Evolutionary conservation across 2,113 vertebrate species (phyloP), one percentile per base, ranked within the genome.

Genomic region (Aphyosemion australe): DNA sequence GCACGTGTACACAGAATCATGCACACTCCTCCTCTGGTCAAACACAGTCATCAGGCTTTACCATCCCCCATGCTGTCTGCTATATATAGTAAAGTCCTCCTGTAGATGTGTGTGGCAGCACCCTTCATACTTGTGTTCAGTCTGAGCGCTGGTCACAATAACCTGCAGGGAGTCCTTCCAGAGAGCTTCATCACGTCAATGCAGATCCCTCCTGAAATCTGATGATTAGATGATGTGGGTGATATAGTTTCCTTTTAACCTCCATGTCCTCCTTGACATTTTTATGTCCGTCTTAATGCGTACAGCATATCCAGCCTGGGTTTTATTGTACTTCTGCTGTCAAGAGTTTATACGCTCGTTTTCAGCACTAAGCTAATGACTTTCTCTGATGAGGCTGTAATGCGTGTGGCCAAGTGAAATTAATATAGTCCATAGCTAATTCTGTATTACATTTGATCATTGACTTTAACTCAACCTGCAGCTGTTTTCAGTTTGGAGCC

Each of bases 21-120:
- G n/a, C 86, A 66, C 37, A 43, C 37, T 85, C 6, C 91, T 47
- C 67, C 61, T 53, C 95, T 97, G 65, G 79, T 95, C 55, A 94
- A 95, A 67, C 68, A 76, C 65, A 19, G 53, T 63, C 73, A 81
- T 75, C 67, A 62, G 55, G 58, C 9, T 41, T 1, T 43, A 67
- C 68, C 51, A 45, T 55, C 77, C 72, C 79, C 72, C 73, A 19
- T 46, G 56, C 49, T 59, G 55, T 51, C 65, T 74, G 47, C 87
- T 88, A 86, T 80, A 78, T 85, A 80, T 85, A 82, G 85, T 76
- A 41, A 74, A 80, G 72, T 76, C 75, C 62, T 72, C 53, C 70
- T 78, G 79, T 78, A 61, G 60, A 79, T 62, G 12, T 53, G 20
- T 72, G 75, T 76, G 68, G 73, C 82, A 80, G 79, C 73, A 70